These are phyloP conservation scores for Hirtodrosophila duncani DNA, from an alignment of 2,888 invertebrate species.

Conservation along the genomic window DNA sequence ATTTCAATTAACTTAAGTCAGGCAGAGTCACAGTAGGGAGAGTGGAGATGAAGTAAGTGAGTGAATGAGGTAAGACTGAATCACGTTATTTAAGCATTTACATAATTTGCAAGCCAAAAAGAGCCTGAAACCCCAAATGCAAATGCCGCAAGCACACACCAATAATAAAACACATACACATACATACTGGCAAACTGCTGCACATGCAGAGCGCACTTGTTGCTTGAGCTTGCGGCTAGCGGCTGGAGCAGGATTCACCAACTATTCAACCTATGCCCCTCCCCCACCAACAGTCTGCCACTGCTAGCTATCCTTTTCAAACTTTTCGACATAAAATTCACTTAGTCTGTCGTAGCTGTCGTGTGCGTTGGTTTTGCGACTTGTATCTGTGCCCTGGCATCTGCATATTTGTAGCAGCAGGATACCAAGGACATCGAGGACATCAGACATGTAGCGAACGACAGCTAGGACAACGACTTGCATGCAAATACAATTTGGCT, in stretches of 20 bases:
- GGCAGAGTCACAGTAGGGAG: conserved; percentile 30
- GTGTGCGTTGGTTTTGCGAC: conserved; percentile 55
- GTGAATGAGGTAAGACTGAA: conserved; percentile 22
- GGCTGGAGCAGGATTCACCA: conserved; percentile 11
- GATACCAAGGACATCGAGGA: conserved; percentile 52
- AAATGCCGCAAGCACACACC: conserved; percentile 39
- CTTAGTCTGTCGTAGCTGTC: conserved; percentile 69
- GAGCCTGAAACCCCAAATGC: conserved; percentile 49
- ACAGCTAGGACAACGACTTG: conserved; percentile 37
- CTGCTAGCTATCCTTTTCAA: conserved; percentile 55
- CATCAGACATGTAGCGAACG: conserved; percentile 50
- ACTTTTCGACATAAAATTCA: conserved; percentile 68
- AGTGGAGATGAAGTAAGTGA: neutral
- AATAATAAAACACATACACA: too few species aligned
- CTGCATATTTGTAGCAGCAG: conserved; percentile 62
- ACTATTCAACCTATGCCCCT: neutral
- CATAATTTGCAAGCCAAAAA: conserved; percentile 52
- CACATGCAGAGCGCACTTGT: conserved; percentile 43
- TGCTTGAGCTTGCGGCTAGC: conserved; percentile 34
- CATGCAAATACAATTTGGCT: conserved; percentile 69
- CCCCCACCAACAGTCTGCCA: neutral
- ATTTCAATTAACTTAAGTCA: conserved; percentile 57
- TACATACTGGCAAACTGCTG: neutral
- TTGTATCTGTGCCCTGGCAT: conserved; percentile 54
- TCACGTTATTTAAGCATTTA: conserved; percentile 55